phyloP scores from a whole-genome alignment of 1,140 invertebrate genomes.

The Drosophila lowei region DNA sequence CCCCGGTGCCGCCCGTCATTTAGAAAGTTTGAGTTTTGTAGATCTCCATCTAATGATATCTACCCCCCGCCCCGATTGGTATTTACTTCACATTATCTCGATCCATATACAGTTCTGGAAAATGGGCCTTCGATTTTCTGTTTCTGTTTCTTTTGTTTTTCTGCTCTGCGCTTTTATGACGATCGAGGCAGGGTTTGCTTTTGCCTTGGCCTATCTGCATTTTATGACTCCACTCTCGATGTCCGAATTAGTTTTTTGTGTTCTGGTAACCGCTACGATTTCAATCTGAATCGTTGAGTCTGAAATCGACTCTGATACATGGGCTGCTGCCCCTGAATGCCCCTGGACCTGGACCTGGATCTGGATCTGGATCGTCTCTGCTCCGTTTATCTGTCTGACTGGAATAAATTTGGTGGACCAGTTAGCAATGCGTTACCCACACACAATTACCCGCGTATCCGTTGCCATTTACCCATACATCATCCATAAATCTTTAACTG shows the following conservation, averaged over 20 bases:
- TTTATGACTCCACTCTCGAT: slow-evolving; percentile 32
- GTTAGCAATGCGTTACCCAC: slow-evolving; percentile 49
- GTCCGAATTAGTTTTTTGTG: slow-evolving; percentile 51
- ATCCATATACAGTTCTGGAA: slow-evolving; percentile 26
- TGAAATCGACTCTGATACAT: background rate
- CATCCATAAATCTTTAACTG: slow-evolving; percentile 76
- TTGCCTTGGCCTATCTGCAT: slow-evolving; percentile 31
- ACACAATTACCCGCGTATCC: slow-evolving; percentile 71
- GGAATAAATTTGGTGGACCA: slow-evolving; percentile 37
- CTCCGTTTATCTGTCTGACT: slow-evolving; percentile 14
- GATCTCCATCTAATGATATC: slow-evolving; percentile 47
- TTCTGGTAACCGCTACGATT: slow-evolving; percentile 44
- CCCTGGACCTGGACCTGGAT: background rate
- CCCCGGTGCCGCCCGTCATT: slow-evolving; percentile 50
- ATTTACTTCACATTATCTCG: slow-evolving; percentile 28
- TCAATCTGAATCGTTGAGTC: slow-evolving; percentile 39
- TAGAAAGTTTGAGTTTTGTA: slow-evolving; percentile 65
- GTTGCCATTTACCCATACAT: slow-evolving; percentile 60
- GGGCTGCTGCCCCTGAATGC: slow-evolving; percentile 14
- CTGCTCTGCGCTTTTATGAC: slow-evolving; percentile 32
- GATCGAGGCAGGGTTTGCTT: background rate
- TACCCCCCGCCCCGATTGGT: slow-evolving; percentile 18
- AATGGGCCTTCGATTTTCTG: slow-evolving; percentile 29
- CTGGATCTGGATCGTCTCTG: background rate
- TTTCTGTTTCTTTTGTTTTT: no score